Percentiles rank a stretch among this genome's conserved stretches.
These are phyloP conservation scores for Melanotaenia boesemani DNA, from an alignment of 2,797 vertebrate genomes.

Conservation along the genomic window DNA sequence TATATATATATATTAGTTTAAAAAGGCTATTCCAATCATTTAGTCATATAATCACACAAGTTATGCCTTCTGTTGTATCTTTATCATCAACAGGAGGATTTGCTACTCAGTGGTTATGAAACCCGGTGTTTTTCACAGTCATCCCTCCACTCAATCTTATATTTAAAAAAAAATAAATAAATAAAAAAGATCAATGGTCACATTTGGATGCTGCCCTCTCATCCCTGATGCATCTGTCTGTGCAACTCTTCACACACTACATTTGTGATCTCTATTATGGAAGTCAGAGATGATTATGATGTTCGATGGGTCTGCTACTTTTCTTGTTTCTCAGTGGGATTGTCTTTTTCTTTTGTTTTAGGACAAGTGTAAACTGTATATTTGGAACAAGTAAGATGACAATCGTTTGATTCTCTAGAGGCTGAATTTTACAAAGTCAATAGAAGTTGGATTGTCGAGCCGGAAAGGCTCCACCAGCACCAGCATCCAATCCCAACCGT, in stretches of 20 bases:
- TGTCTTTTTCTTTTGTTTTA: neutral
- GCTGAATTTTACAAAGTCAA: constrained; percentile 2
- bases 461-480: constrained; percentile 31
- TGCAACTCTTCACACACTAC: constrained; percentile 8
- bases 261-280: constrained; percentile 10
- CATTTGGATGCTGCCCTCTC: neutral
- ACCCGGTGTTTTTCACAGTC: constrained; percentile 28
- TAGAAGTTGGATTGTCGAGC: neutral
- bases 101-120: constrained; percentile 43
- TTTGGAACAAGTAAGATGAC: constrained; percentile 37
- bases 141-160: constrained; percentile 27
- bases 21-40: constrained; percentile 29
- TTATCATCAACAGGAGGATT: constrained; percentile 37
- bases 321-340: constrained; percentile 28
- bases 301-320: neutral
- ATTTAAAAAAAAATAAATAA: neutral
- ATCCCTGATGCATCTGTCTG: constrained; percentile 22
- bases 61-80: constrained; percentile 26
- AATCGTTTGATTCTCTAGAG: constrained; percentile 43
- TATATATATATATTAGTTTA: no score
- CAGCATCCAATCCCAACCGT: constrained; percentile 52
- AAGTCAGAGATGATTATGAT: constrained; percentile 19
- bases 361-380: constrained; percentile 16
- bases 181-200: neutral
- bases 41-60: constrained; percentile 32